Conservation (phyloP, 2,113 vertebrate genomes). For the Tenebrosternarchus preto region DNA sequence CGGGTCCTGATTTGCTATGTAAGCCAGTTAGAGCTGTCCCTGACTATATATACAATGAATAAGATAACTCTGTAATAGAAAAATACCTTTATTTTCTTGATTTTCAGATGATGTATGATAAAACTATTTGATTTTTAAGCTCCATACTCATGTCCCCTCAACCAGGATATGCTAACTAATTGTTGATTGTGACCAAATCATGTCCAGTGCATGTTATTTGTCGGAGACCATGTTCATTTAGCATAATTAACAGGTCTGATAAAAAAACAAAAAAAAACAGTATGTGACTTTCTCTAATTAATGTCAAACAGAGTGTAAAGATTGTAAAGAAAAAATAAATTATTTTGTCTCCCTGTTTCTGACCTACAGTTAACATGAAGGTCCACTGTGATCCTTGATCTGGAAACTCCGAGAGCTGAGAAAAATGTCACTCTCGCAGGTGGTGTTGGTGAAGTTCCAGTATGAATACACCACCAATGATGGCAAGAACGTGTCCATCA, state of each 20-base stretch:
- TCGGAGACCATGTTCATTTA: no score
- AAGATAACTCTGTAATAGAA: no score
- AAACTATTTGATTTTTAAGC: neutral
- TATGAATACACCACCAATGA: conserved; percentile 84
- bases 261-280: no score
- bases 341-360: neutral
- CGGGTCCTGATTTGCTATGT: neutral
- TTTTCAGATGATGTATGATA: neutral
- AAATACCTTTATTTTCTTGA: neutral
- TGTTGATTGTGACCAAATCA: neutral
- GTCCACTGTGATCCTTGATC: conserved; percentile 26
- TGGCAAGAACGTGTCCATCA: conserved; percentile 81
- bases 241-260: no score
- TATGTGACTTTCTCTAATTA: conserved; percentile 31
- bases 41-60: no score
- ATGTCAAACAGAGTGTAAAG: neutral
- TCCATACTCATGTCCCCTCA: no score
- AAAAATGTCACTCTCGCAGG: conserved; percentile 67
- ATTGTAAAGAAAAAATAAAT: neutral
- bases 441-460: conserved; percentile 83
- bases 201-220: no score
- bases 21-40: neutral
- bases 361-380: conserved; percentile 40
- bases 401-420: neutral
- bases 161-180: neutral